Evolutionary conservation across 2,113 vertebrate genomes (phyloP).

Genomic region (Callithrix jacchus): DNA sequence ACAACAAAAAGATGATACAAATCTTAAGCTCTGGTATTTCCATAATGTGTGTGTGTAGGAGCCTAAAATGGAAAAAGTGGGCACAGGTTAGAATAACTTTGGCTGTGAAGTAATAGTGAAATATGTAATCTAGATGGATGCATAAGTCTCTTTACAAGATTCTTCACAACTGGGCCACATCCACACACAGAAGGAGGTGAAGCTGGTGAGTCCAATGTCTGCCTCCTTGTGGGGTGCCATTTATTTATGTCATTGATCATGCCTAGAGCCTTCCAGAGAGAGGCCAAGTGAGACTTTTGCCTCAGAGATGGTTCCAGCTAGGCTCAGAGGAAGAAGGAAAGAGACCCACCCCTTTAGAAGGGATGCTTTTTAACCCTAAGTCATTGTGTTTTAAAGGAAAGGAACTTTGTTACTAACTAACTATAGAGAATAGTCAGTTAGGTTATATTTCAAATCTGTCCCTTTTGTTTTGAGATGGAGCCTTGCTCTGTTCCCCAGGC

Average conservation of each 20-base stretch:
- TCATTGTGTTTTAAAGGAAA: not conserved
- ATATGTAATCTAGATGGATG: slow-evolving; percentile 70
- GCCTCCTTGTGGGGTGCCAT: slow-evolving; percentile 18
- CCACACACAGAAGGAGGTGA: slow-evolving; percentile 73
- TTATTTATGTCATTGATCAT: slow-evolving; percentile 59
- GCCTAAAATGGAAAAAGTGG: slow-evolving; percentile 9
- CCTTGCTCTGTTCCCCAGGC: too few species aligned
- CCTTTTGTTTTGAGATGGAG: not conserved
- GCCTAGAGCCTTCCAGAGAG: slow-evolving; percentile 39
- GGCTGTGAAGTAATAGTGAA: slow-evolving; percentile 53
- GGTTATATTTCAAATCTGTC: slow-evolving; percentile 28
- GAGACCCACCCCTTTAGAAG: not conserved
- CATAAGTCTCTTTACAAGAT: slow-evolving; percentile 78
- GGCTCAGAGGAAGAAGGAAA: not conserved
- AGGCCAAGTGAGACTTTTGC: not conserved
- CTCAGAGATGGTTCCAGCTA: not conserved
- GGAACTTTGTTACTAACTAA: not conserved
- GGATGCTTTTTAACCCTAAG: slow-evolving; percentile 41
- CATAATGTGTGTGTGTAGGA: not conserved
- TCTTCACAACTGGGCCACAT: slow-evolving; percentile 76
- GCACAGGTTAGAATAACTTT: slow-evolving; percentile 67
- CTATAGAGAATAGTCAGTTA: not conserved
- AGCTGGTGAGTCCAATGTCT: slow-evolving; percentile 48
- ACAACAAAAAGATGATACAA: not conserved
- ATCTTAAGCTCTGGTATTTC: slow-evolving; percentile 47